Evolutionary conservation across 2,797 vertebrate genomes (phyloP), one percentile per base, ranked within the genome.

Genomic region (Amniataba percoides): DNA sequence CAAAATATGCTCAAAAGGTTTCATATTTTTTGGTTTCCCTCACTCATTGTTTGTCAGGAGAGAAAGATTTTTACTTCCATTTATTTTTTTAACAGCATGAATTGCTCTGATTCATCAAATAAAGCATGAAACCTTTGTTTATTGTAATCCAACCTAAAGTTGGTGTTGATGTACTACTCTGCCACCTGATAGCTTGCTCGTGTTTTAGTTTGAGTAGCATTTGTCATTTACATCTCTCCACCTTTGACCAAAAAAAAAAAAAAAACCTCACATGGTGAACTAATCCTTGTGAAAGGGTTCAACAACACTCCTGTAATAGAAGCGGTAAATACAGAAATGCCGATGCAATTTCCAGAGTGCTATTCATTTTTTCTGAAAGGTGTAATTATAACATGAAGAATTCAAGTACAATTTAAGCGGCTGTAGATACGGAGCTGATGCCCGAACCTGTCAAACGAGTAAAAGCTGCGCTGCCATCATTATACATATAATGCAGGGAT

Each of bases 331-430:
- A 27, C 16, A 39, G 4, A 71, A 67, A 57, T 12, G 39, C 0
- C 45, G 34, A 34, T 62, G 48, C n/a, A 34, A 36, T 60, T 69
- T 49, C 15, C 19, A 14, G 16, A 18, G 11, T 34, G 40, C 46
- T n/a, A 7, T 58, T 63, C 1, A 36, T 25, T 60, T 46, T 13
- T 65, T 60, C 21, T 55, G 19, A 53, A n/a, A 53, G 39, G 8
- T 39, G 13, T 31, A 46, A 71, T 71, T 65, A 71, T 43, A 15
- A 27, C 55, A 71, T 10, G 4, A 45, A 40, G 49, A 62, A 42
- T 31, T 56, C 31, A 39, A 64, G 51, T 56, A 25, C 23, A 23
- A 10, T 55, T 73, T 51, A 43, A 59, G 16, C 15, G 27, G 69
- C n/a, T 59, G 19, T 19, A 7, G 21, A 72, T 46, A 43, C 7